These are phyloP conservation scores for Rallus crepitans DNA, from an alignment of 2,797 vertebrate species.

Conservation along the genomic window DNA sequence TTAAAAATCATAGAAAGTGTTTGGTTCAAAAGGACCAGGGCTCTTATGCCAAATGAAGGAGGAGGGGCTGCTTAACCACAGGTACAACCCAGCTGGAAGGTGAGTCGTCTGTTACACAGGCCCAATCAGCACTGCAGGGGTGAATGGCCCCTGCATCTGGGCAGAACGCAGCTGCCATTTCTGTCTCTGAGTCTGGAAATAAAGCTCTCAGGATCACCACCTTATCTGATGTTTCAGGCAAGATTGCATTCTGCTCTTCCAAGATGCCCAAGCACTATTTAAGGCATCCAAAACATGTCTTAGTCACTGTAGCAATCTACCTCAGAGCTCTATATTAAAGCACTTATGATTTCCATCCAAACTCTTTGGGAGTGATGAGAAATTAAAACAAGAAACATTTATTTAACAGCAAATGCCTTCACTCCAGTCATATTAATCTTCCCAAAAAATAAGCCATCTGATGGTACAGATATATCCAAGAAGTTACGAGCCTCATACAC, in stretches of 20 bases:
- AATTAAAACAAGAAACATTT: conserved; percentile 13
- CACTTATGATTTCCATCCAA: background rate
- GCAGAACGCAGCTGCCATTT: background rate
- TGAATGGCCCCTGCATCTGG: background rate
- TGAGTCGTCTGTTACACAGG: background rate
- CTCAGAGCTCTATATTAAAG: background rate
- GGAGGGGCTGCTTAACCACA: background rate
- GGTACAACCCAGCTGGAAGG: rapidly evolving
- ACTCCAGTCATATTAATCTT: background rate
- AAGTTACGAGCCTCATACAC: conserved; percentile 9
- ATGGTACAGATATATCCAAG: background rate
- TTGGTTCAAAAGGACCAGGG: background rate
- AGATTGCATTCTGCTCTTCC: background rate
- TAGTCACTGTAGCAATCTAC: background rate
- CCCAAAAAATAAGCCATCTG: background rate
- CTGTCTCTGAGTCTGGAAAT: background rate
- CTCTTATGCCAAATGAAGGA: background rate
- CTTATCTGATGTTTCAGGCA: background rate
- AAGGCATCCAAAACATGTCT: background rate
- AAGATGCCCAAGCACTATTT: background rate
- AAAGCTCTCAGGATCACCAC: background rate
- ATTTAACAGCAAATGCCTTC: conserved; percentile 30
- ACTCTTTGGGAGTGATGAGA: background rate
- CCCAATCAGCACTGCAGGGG: background rate
- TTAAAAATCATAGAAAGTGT: background rate